A percentile compares a stretch with the other conserved stretches of the same genome.
phyloP scores from a whole-genome alignment of 2,888 invertebrate species.

The Ptilodon capucinus region DNA sequence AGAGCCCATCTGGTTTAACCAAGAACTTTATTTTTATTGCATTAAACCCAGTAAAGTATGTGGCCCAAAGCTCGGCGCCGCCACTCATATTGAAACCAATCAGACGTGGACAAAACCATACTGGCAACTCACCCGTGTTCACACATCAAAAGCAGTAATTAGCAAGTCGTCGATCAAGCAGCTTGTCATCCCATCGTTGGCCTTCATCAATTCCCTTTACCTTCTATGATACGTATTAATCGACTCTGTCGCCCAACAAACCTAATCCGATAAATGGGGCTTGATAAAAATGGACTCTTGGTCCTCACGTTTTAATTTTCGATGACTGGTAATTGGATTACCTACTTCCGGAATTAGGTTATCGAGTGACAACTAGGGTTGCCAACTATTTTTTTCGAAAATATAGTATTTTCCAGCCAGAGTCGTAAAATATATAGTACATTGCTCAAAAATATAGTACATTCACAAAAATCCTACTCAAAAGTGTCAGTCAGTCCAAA shows the following conservation, averaged over 20 bases:
- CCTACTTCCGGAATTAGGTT: slow-evolving; percentile 9
- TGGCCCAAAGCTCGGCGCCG: too few species aligned
- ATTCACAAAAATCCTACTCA: too few species aligned
- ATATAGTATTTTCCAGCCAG: too few species aligned
- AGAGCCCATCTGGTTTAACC: too few species aligned
- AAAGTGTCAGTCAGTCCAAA: too few species aligned
- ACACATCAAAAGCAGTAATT: slow-evolving; percentile 47
- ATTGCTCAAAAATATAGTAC: too few species aligned
- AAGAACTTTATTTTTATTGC: too few species aligned
- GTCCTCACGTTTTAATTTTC: slow-evolving; percentile 1
- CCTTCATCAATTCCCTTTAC: slow-evolving; percentile 46
- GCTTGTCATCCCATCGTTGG: slow-evolving; percentile 25
- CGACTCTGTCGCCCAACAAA: slow-evolving; percentile 39
- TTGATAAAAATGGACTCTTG: slow-evolving; percentile 16
- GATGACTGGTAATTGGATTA: slow-evolving; percentile 15
- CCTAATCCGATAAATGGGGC: slow-evolving; percentile 25
- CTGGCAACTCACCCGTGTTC: slow-evolving; percentile 16
- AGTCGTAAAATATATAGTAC: too few species aligned
- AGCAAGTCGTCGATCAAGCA: slow-evolving; percentile 46
- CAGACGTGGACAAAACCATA: slow-evolving; percentile 11
- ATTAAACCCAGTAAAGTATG: too few species aligned
- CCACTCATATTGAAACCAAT: too few species aligned
- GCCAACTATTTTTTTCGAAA: too few species aligned
- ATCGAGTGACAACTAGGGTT: too few species aligned
- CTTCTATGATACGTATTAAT: slow-evolving; percentile 34